Evolutionary conservation across 1,140 invertebrate genomes (phyloP).

Genomic region (Euglossa dilemma): DNA sequence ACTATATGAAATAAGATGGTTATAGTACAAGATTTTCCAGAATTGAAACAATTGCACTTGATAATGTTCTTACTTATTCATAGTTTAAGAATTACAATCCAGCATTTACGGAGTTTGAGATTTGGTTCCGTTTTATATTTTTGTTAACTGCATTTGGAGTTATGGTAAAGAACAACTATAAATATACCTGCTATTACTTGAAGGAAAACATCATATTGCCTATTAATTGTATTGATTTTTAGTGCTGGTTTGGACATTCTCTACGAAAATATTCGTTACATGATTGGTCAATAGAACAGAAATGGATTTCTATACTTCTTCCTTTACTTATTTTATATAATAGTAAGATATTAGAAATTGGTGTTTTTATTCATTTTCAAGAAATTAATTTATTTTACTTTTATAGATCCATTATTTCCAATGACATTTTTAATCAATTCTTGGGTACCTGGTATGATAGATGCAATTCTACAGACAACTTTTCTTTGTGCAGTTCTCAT

Average conservation of each 20-base stretch:
- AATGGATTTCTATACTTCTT: constrained; percentile 95
- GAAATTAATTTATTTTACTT: constrained; percentile 28
- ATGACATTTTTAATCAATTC: constrained; percentile 94
- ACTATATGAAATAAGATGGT: constrained; percentile 54
- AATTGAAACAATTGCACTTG: constrained; percentile 18
- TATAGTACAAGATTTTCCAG: not conserved
- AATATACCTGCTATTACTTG: not conserved
- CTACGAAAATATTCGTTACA: constrained; percentile 93
- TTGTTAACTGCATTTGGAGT: constrained; percentile 92
- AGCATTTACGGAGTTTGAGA: constrained; percentile 97
- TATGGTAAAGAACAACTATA: constrained; percentile 86
- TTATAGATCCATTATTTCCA: constrained; percentile 96
- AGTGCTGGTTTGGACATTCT: constrained; percentile 96
- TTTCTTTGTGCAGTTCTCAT: constrained; percentile 94
- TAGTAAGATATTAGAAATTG: constrained; percentile 85
- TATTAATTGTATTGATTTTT: constrained; percentile 66
- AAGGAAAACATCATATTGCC: not conserved
- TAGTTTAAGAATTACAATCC: constrained; percentile 98
- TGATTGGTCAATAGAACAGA: constrained; percentile 99
- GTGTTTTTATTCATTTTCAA: not conserved
- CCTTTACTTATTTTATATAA: constrained; percentile 96
- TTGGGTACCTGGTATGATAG: constrained; percentile 94
- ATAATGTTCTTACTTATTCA: constrained; percentile 75
- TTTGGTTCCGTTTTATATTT: constrained; percentile 98
- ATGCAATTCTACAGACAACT: constrained; percentile 94